phyloP scores from a whole-genome alignment of 2,797 vertebrate genomes.

The Valencia hispanica region DNA sequence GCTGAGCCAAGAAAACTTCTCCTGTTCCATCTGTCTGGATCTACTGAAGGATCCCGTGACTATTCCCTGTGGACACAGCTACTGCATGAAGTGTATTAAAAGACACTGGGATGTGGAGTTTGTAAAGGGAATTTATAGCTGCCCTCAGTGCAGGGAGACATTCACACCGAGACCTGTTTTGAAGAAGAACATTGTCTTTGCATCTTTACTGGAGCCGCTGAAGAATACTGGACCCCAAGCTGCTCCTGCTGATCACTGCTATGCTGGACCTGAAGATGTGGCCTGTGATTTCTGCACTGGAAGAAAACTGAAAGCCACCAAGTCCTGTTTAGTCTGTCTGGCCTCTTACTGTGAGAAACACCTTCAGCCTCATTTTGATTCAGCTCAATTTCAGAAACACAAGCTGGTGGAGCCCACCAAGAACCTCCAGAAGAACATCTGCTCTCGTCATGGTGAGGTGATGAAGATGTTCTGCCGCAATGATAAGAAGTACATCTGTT shows the following conservation, averaged over 20 bases:
- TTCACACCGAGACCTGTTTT: slow-evolving; percentile 3
- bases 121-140: background rate
- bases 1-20: slow-evolving; percentile 1
- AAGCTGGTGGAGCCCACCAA: background rate
- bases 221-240: slow-evolving; percentile 14
- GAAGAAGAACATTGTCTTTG: background rate
- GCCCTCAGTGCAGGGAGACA: slow-evolving; percentile 1
- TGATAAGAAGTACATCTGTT: background rate
- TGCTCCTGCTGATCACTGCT: slow-evolving; percentile 12
- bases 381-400: background rate
- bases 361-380: slow-evolving; percentile 4
- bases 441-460: slow-evolving; percentile 20
- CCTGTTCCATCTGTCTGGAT: background rate
- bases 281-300: background rate
- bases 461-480: slow-evolving; percentile 22
- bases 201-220: slow-evolving; percentile 8
- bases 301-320: slow-evolving; percentile 9
- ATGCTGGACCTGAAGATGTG: slow-evolving; percentile 7
- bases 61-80: background rate
- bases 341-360: slow-evolving; percentile 6
- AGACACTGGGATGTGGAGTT: background rate
- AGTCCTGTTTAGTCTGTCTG: slow-evolving; percentile 1
- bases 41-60: background rate
- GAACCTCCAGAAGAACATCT: slow-evolving; percentile 19
- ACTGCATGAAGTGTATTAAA: slow-evolving; percentile 6